These are phyloP conservation scores for Carapus acus DNA, from an alignment of 2,797 vertebrate genomes.

Conservation along the genomic window DNA sequence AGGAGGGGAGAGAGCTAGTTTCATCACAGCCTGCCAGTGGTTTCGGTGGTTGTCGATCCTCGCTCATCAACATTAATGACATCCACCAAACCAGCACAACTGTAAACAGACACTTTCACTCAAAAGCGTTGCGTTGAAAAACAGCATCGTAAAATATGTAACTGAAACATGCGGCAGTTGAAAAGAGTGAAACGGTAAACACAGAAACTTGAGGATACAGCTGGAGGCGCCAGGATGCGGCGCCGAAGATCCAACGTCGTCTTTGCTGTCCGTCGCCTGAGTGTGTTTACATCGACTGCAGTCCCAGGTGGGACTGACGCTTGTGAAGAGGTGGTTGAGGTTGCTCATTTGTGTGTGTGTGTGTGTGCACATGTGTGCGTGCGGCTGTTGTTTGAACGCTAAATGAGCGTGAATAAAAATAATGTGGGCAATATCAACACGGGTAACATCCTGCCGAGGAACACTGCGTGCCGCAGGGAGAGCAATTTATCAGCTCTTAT, in stretches of 20 bases:
- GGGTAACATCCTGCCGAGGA: too few species aligned
- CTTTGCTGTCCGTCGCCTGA: too few species aligned
- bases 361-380: conserved; percentile 9
- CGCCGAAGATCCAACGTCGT: too few species aligned
- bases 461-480: too few species aligned
- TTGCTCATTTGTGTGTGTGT: conserved; percentile 12
- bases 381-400: conserved; percentile 2
- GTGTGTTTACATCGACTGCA: not conserved
- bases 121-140: conserved; percentile 31
- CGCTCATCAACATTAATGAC: conserved; percentile 35
- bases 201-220: too few species aligned
- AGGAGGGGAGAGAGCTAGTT: conserved; percentile 54
- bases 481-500: conserved; percentile 27
- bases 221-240: too few species aligned
- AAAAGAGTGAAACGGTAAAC: too few species aligned
- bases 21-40: conserved; percentile 49
- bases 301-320: conserved; percentile 6
- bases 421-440: conserved; percentile 9
- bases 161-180: not conserved
- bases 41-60: conserved; percentile 53
- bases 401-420: conserved; percentile 5
- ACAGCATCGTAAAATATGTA: conserved; percentile 25
- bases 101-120: conserved; percentile 16
- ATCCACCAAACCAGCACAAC: conserved; percentile 16
- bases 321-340: conserved; percentile 9